phyloP scores from a whole-genome alignment of 1,140 invertebrate species.

The Paralvinella palmiformis region DNA sequence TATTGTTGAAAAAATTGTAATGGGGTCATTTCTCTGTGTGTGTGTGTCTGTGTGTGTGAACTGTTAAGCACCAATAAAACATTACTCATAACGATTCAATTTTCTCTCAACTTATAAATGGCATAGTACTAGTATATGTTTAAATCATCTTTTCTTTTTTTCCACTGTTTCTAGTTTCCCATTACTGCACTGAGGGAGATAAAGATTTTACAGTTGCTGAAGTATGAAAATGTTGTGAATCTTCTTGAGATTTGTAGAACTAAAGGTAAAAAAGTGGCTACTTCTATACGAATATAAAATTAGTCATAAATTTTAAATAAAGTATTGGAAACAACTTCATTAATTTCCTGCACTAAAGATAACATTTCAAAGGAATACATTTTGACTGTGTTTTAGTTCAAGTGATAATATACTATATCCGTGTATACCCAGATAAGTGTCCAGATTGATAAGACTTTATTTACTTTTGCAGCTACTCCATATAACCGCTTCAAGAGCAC shows the following conservation, averaged over 20 bases:
- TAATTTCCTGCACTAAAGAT: too few relatives aligned
- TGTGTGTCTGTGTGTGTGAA: too few relatives aligned
- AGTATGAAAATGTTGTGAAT: constrained; percentile 97
- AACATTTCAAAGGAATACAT: too few relatives aligned
- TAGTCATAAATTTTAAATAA: too few relatives aligned
- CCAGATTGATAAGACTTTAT: neutral
- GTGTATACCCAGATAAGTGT: neutral
- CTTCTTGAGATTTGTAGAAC: constrained; percentile 94
- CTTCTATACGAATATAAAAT: too few relatives aligned
- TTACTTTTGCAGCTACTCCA: constrained; percentile 60
- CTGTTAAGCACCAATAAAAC: too few relatives aligned
- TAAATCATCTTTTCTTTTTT: constrained; percentile 24
- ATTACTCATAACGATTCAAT: neutral
- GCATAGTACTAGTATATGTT: constrained; percentile 3
- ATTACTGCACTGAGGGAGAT: constrained; percentile 97
- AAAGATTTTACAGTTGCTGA: constrained; percentile 88
- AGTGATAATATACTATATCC: neutral
- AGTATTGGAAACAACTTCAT: too few relatives aligned
- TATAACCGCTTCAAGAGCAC: constrained; percentile 79
- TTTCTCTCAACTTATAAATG: neutral
- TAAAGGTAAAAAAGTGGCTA: too few relatives aligned
- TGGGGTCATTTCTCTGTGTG: too few relatives aligned
- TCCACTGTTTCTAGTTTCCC: constrained; percentile 84
- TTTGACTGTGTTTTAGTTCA: too few relatives aligned
- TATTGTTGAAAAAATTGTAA: too few relatives aligned